Conservation (phyloP, 2,888 invertebrate species). For the Anthrax anthrax region DNA sequence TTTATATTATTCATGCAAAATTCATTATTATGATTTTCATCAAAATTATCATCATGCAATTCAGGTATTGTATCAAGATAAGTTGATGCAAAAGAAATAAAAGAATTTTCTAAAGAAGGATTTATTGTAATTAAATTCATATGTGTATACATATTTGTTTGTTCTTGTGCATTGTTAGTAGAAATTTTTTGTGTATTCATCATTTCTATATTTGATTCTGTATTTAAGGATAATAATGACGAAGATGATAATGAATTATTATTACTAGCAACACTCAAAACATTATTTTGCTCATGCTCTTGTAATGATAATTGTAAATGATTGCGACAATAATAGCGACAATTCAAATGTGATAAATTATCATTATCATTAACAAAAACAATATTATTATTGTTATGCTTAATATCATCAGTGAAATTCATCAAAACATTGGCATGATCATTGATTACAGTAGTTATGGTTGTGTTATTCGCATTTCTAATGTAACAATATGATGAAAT, state of each 20-base stretch:
- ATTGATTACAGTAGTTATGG: background rate
- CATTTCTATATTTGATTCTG: background rate
- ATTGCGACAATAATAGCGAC: background rate
- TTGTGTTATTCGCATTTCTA: background rate
- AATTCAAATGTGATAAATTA: background rate
- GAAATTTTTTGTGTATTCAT: background rate
- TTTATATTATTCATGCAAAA: background rate
- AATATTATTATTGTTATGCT: background rate
- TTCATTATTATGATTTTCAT: background rate
- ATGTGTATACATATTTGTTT: background rate
- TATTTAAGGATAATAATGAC: background rate
- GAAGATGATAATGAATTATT: background rate
- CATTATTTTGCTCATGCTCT: background rate
- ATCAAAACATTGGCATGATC: background rate
- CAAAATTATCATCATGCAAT: constrained; percentile 8
- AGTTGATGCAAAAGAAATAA: background rate
- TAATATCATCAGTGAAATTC: background rate
- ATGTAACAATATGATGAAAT: background rate
- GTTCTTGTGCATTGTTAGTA: background rate
- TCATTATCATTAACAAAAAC: background rate
- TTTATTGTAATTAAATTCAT: constrained; percentile 1
- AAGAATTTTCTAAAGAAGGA: background rate
- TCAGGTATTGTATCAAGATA: constrained; percentile 9
- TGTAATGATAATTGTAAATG: background rate
- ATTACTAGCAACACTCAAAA: constrained; percentile 2